Evolutionary conservation across 1,140 invertebrate species (phyloP), one percentile per base, ranked within the genome.

Genomic region (Papilio polytes): DNA sequence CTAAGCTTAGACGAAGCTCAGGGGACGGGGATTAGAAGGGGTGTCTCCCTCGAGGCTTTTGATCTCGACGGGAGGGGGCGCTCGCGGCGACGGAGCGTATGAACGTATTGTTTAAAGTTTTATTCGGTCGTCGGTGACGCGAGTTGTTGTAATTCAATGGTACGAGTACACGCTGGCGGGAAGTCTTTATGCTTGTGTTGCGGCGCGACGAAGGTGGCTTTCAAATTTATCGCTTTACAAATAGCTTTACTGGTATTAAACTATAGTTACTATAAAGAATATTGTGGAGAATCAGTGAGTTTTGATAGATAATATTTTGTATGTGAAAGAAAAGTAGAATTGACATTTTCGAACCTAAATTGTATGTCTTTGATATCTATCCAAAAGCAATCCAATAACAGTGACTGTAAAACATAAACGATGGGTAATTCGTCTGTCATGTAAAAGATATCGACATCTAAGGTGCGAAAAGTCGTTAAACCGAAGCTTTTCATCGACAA

Each of bases 31-130:
- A 78, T 78, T 78, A 78, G 53, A 44, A 63, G 77, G 77, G 77
- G 77, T 63, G 77, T 56, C 18, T n/a, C 53, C 77, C 77, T 31
- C 59, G 9, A 46, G 59, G 78, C 85, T 85, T 87, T 87, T 87
- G 86, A 87, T 85, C 56, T 83, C 59, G 26, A 66, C 74, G 48
- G 46, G 46, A 53, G 48, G 44, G 74, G 20, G 26, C 48, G 48
- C 26, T 41, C 44, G 44, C 31, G 66, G 36, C 74, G 44, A 44
- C 18, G 81, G 74, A 81, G 77, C 80, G 81, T 80, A 84, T 78
- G 79, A 78, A 74, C 74, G 80, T 80, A 85, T 86, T 88, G 86
- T 88, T 84, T 82, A 86, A 86, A 85, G 82, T 86, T 82, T 84
- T 81, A 85, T 85, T 74, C 78, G 72, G 76, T 72, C 78, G 74